These are phyloP conservation scores for Atlantisia rogersi DNA, from an alignment of 2,113 vertebrate species.

Conservation along the genomic window DNA sequence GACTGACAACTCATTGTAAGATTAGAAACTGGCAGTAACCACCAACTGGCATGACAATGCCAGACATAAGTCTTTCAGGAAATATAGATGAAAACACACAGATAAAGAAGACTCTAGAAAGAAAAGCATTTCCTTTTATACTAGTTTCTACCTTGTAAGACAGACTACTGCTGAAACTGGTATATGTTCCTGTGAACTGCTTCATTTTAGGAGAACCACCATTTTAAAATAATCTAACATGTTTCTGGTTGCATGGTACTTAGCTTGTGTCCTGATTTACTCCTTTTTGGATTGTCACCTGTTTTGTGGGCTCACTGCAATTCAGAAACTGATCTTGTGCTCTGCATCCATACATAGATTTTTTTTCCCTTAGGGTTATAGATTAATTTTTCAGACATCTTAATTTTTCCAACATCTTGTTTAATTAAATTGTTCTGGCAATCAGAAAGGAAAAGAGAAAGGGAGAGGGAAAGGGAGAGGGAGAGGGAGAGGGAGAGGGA, in stretches of 20 bases:
- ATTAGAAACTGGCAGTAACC: not conserved
- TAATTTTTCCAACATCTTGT: not conserved
- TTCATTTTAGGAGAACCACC: not conserved
- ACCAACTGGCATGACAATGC: not conserved
- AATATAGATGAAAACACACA: fast-evolving
- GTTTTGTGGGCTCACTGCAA: not conserved
- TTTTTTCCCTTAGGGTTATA: not conserved
- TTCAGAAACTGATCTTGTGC: not conserved
- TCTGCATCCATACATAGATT: not conserved
- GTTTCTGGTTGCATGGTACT: not conserved
- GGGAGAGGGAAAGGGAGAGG: too few species aligned
- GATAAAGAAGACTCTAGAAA: not conserved
- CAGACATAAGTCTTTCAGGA: not conserved
- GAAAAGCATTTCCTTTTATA: not conserved
- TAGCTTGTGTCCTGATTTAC: not conserved
- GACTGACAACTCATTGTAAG: not conserved
- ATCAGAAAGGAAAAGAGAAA: too few species aligned
- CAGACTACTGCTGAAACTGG: not conserved
- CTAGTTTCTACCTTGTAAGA: not conserved
- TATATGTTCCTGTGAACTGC: not conserved
- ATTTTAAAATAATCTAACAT: not conserved
- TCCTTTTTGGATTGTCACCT: not conserved
- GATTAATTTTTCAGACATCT: not conserved
- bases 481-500: not conserved
- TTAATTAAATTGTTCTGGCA: not conserved